Conservation (phyloP, 2,797 vertebrate species). For the Clarias platycephalus region DNA sequence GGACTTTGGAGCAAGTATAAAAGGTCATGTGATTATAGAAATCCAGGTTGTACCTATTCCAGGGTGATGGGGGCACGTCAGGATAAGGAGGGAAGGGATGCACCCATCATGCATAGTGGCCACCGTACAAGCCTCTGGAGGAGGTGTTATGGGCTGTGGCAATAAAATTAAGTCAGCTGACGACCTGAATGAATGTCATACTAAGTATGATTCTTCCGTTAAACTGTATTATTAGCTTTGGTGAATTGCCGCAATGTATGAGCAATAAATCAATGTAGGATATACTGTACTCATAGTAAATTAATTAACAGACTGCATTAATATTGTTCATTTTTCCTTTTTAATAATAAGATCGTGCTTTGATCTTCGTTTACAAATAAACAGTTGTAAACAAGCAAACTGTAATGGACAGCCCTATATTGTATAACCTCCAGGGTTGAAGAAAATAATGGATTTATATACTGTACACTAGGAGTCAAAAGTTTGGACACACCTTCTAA, state of each 20-base stretch:
- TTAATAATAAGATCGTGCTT: no score
- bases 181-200: neutral
- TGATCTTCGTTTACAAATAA: neutral
- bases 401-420: slow-evolving; percentile 54
- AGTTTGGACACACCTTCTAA: no score
- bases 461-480: no score
- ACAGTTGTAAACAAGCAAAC: slow-evolving; percentile 48
- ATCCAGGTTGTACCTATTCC: no score
- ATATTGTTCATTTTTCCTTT: neutral
- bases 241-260: neutral
- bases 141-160: no score
- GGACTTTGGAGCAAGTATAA: no score
- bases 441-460: slow-evolving; percentile 70
- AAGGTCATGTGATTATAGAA: no score
- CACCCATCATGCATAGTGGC: no score
- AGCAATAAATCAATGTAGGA: neutral
- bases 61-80: no score
- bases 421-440: slow-evolving; percentile 59
- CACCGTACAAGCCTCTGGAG: no score
- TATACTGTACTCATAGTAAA: neutral
- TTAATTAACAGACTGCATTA: neutral
- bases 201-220: neutral
- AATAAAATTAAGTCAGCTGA: no score
- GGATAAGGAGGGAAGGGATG: no score
- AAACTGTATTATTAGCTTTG: neutral